A percentile compares a stretch with the other conserved stretches of the same genome.
Evolutionary conservation across 2,113 vertebrate genomes (phyloP).

Genomic region (Eira barbara): DNA sequence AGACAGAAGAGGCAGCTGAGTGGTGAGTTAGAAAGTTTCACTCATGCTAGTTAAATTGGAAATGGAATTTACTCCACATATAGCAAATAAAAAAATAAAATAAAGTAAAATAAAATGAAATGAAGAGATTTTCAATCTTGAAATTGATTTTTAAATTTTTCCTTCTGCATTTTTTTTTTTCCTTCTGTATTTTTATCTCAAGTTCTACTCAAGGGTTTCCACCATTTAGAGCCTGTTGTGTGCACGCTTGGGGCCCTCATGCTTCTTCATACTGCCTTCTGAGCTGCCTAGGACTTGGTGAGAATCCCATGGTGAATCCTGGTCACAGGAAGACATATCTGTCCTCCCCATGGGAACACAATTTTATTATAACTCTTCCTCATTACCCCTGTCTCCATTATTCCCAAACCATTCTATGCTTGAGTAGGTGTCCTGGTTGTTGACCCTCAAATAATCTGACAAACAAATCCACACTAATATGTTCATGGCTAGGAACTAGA

Average conservation of each 20-base stretch:
- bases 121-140: background rate
- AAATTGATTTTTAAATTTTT: background rate
- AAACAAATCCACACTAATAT: background rate
- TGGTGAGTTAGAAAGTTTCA: background rate
- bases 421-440: background rate
- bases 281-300: background rate
- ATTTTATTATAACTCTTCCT: background rate
- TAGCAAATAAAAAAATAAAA: background rate
- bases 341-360: background rate
- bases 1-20: background rate
- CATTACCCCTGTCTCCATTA: background rate
- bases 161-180: background rate
- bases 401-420: background rate
- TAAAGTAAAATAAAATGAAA: background rate
- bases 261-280: background rate
- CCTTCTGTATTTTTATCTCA: background rate
- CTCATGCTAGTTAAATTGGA: background rate
- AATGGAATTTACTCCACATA: background rate
- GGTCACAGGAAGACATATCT: background rate
- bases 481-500: background rate
- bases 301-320: background rate
- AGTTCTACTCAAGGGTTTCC: background rate
- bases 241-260: background rate
- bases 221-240: background rate
- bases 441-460: background rate